A percentile compares a stretch with the other conserved stretches of the same genome.
Conservation (phyloP, 2,797 vertebrate genomes). For the Cichlasoma orientale region DNA sequence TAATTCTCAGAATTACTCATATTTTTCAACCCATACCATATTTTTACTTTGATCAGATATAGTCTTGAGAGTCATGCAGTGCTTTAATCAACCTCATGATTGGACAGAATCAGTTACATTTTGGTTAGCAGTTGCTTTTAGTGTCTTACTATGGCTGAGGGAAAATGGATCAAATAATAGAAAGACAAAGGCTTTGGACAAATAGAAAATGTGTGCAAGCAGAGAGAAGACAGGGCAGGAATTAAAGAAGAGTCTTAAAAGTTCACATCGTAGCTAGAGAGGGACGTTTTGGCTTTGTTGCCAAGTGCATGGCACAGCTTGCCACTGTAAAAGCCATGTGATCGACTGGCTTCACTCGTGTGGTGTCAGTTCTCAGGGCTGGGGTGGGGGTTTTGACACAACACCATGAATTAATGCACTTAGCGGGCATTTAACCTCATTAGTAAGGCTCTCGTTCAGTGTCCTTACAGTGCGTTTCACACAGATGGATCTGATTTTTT, state of each 20-base stretch:
- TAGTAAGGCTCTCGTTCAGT: conserved; percentile 21
- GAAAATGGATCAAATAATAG: not conserved
- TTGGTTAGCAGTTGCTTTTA: not conserved
- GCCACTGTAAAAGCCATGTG: conserved; percentile 63
- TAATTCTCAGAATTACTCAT: not conserved
- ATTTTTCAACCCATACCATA: not conserved
- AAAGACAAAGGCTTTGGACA: not conserved
- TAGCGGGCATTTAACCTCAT: conserved; percentile 38
- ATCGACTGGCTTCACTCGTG: conserved; percentile 54
- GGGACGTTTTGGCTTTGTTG: conserved; percentile 55
- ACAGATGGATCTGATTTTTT: not conserved
- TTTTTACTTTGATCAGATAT: not conserved
- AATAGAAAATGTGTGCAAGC: not conserved
- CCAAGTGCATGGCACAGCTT: conserved; percentile 70
- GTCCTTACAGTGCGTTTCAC: conserved; percentile 10
- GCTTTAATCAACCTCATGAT: not conserved
- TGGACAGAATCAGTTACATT: not conserved
- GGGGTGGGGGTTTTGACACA: conserved; percentile 9
- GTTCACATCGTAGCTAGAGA: conserved; percentile 8
- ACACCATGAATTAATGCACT: conserved; percentile 40
- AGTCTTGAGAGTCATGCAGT: not conserved
- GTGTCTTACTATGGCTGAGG: not conserved
- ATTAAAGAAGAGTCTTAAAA: conserved; percentile 12
- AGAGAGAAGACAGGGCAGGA: not conserved
- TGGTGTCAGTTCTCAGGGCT: conserved; percentile 44